Conservation (phyloP, 2,888 invertebrate genomes). For the Luperina testacea region DNA sequence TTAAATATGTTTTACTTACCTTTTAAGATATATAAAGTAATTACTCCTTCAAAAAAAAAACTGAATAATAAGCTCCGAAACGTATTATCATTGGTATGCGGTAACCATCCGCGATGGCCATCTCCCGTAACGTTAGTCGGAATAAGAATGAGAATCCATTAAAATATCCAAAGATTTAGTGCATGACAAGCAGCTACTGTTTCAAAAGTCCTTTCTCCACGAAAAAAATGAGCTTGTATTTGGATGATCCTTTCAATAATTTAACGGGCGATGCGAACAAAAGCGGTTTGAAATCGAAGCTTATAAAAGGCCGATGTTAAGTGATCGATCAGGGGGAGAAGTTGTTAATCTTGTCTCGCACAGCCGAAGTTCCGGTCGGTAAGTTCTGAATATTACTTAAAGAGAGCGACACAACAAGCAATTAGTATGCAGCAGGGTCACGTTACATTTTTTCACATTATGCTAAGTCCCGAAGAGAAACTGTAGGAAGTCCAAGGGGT, state of each 20-base stretch:
- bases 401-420: slow-evolving; percentile 86
- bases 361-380: slow-evolving; percentile 81
- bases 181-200: slow-evolving; percentile 81
- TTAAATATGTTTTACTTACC: slow-evolving; percentile 50
- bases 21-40: slow-evolving; percentile 43
- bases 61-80: slow-evolving; percentile 61
- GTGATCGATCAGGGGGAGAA: slow-evolving; percentile 87
- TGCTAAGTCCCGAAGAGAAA: slow-evolving; percentile 88
- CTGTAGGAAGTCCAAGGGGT: slow-evolving; percentile 81
- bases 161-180: slow-evolving; percentile 81
- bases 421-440: slow-evolving; percentile 88
- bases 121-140: slow-evolving; percentile 79
- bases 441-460: slow-evolving; percentile 89
- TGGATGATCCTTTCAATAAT: slow-evolving; percentile 66
- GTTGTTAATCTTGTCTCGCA: slow-evolving; percentile 87
- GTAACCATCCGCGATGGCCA: slow-evolving; percentile 76
- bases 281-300: slow-evolving; percentile 78
- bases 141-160: slow-evolving; percentile 87
- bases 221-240: slow-evolving; percentile 74
- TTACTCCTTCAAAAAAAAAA: slow-evolving; percentile 39
- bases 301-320: slow-evolving; percentile 81
- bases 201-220: slow-evolving; percentile 68
- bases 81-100: slow-evolving; percentile 79
- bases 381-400: slow-evolving; percentile 82
- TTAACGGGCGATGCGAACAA: slow-evolving; percentile 69